Evolutionary conservation across 2,888 invertebrate species (phyloP), one percentile per base, ranked within the genome.

Genomic region (Meiosimyza decipiens): DNA sequence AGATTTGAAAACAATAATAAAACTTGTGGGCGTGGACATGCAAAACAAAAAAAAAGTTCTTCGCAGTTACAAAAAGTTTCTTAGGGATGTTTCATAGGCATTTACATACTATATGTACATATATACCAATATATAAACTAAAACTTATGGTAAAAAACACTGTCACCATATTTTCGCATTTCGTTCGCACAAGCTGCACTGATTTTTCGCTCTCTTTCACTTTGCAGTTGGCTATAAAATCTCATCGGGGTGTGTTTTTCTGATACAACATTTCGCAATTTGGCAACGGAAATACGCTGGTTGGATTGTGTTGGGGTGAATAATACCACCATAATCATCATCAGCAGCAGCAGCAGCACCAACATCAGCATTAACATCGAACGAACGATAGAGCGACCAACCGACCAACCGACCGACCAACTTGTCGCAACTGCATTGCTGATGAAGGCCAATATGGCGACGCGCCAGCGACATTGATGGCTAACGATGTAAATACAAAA

Each of bases 361-460:
- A n/a, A 64, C 9, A 51, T 28, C 3, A 52, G 13, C n/a, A 33
- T 12, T 28, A 18, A 16, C 15, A 47, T 47, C 33, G 62, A 62
- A 40, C 70, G 52, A 62, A 52, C 60, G n/a, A 16, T 18, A 33
- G 28, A 28, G 28, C 28, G 28, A 28, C 28, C 28, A 3, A 28
- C 28, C 2, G 28, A 28, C 28, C 28, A 4, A 28, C 28, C 28
- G 3, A 28, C 2, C 28, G 28, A 28, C 28, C 28, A 28, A 54
- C 54, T 52, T 13, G 16, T 40, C n/a, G 33, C n/a, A 28, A n/a
- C n/a, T 66, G 54, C 65, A 54, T n/a, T n/a, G 16, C 65, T 28
- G 28, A 28, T 54, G 65, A 66, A 66, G 65, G 65, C 65, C 54
- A n/a, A 66, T 22, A 54, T 66, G 65, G 65, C 65, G 33, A 66